A percentile compares a stretch with the other conserved stretches of the same genome.
These are phyloP conservation scores for Pentalonia nigronervosa DNA, from an alignment of 1,140 invertebrate species.

Conservation along the genomic window DNA sequence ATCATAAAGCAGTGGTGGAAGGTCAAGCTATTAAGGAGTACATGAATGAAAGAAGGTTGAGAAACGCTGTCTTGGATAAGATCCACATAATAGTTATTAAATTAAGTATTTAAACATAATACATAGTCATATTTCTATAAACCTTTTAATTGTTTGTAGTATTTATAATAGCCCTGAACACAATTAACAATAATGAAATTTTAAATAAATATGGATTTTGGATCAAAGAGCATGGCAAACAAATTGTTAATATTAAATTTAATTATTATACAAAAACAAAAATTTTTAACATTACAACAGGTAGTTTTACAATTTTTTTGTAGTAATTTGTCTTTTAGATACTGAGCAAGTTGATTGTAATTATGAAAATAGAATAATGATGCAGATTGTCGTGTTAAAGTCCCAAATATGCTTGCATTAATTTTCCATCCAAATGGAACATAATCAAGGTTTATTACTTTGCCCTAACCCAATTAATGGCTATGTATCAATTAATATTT, in stretches of 20 bases:
- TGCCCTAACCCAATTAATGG: too few species aligned
- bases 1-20: too few species aligned
- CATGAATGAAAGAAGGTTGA: too few species aligned
- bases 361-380: neutral
- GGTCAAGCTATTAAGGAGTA: too few species aligned
- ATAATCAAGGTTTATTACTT: neutral
- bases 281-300: neutral
- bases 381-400: too few species aligned
- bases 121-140: neutral
- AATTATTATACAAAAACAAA: neutral
- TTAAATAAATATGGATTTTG: too few species aligned
- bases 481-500: too few species aligned
- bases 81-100: too few species aligned
- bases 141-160: neutral
- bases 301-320: neutral
- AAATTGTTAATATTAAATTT: neutral
- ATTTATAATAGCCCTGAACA: neutral
- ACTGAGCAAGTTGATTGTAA: neutral
- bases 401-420: too few species aligned
- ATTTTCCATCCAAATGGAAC: neutral
- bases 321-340: neutral
- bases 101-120: too few species aligned
- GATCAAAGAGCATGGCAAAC: neutral
- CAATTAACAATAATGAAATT: too few species aligned
- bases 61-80: too few species aligned